Evolutionary conservation across 2,113 vertebrate genomes (phyloP).

Genomic region (Pholis gunnellus): DNA sequence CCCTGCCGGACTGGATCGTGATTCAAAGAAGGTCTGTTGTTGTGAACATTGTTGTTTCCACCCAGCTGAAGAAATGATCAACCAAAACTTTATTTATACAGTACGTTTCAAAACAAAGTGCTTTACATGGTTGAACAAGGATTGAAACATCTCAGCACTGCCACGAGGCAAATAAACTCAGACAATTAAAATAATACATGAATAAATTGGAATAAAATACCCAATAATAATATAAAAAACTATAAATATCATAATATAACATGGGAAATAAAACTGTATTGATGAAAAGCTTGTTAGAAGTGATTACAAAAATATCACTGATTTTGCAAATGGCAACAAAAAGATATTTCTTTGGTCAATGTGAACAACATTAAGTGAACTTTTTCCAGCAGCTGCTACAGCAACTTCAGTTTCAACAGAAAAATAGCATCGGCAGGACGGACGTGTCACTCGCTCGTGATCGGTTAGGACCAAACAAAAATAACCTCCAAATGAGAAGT

Average conservation of each 20-base stretch:
- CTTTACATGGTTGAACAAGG: not conserved
- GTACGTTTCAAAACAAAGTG: not conserved
- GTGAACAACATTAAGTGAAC: not conserved
- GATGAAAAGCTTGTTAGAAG: not conserved
- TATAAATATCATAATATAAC: too few relatives aligned
- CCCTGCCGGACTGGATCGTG: not conserved
- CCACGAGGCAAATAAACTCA: not conserved
- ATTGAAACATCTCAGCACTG: not conserved
- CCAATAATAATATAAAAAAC: not conserved
- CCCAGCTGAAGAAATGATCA: not conserved
- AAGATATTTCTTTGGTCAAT: too few relatives aligned
- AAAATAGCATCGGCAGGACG: not conserved
- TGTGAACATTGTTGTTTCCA: not conserved
- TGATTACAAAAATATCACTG: not conserved
- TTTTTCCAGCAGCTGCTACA: not conserved
- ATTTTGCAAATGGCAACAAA: not conserved
- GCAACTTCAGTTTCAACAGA: not conserved
- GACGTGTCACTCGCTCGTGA: not conserved
- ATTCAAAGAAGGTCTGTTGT: not conserved
- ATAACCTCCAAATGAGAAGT: not conserved
- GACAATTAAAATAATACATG: not conserved
- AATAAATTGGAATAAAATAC: not conserved
- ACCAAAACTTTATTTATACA: not conserved
- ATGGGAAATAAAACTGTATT: not conserved
- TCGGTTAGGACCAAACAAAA: not conserved